Conservation (phyloP, 1,140 invertebrate species). For the Drosophila tristis region DNA sequence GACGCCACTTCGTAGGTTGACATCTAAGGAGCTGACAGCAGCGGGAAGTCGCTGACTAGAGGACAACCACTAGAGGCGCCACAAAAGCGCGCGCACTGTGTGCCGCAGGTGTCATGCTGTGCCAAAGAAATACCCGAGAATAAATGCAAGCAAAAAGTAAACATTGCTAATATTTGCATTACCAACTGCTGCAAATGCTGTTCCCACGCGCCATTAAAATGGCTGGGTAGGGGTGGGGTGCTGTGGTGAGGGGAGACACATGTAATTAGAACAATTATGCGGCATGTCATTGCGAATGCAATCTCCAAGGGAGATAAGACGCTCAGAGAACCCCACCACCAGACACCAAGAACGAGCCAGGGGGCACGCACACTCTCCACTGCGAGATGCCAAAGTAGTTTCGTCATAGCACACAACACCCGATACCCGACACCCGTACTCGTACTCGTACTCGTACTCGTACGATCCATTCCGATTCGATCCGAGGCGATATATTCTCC, state of each 20-base stretch:
- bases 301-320: constrained; percentile 46
- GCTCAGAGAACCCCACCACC: constrained; percentile 1
- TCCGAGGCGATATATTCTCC: too few relatives aligned
- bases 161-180: constrained; percentile 15
- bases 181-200: constrained; percentile 42
- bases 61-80: constrained; percentile 43
- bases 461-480: too few relatives aligned
- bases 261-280: constrained; percentile 81
- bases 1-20: constrained; percentile 30
- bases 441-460: neutral
- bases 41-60: constrained; percentile 63
- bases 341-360: neutral
- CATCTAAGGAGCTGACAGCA: constrained; percentile 63
- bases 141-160: constrained; percentile 7
- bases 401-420: constrained; percentile 54
- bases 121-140: constrained; percentile 34
- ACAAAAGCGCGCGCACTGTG: constrained; percentile 26
- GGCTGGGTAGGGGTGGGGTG: neutral
- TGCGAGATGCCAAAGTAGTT: constrained; percentile 63
- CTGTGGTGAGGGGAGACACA: neutral
- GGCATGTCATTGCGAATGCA: constrained; percentile 51
- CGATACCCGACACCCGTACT: constrained; percentile 15
- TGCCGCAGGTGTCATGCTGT: constrained; percentile 76
- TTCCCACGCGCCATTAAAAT: constrained; percentile 71
- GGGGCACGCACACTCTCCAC: neutral